Base-by-base conservation (phyloP, 2,797 vertebrate species). In the Choloepus didactylus region DNA sequence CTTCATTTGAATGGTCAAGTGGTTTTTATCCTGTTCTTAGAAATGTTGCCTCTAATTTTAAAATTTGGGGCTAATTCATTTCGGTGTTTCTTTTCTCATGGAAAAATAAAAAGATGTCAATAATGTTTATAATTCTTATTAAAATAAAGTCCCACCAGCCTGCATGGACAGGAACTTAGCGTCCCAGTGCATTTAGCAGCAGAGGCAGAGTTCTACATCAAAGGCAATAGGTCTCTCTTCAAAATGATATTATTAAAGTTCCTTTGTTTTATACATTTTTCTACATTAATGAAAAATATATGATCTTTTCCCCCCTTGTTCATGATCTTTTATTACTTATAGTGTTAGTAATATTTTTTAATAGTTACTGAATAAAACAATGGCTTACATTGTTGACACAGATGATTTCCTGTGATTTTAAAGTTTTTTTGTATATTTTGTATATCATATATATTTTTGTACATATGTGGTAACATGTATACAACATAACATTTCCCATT, bases 41-140 rank as follows among this genome's bases (percentile, higher is more conserved):
- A 93, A 89, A 69, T 49, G 25, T 54, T 60, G 14, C 14, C 51
- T 51, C 49, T 83, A 62, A 82, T 59, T 54, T 64, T 83, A 84
- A 35, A 84, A 11, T 85, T 75, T 79, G 62, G 38, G 54, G 35
- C 46, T 44, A 27, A 60, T 46, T 89, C 21, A 69, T 67, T 29
- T 62, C 35, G 51, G 66, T 79, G 62, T 81, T 91, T 93, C 25
- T 91, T 83, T 70, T 82, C 51, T 83, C 79, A 69, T 19, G 69
- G 82, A 80, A 92, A 85, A 46, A 62, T 3, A 54, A 35, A 80
- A 87, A 79, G 44, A 56, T 21, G 27, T 49, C 6, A 79, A 7
- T 69, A 46, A 21, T 35, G 6, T 87, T 92, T 31, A 18, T 15
- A 88, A 82, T 41, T 25, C 19, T 59, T 29, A 44, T 80, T 70